These are phyloP conservation scores for human (Homo sapiens) DNA, from an alignment of 2,113 vertebrate genomes.

Conservation along the genomic window DNA sequence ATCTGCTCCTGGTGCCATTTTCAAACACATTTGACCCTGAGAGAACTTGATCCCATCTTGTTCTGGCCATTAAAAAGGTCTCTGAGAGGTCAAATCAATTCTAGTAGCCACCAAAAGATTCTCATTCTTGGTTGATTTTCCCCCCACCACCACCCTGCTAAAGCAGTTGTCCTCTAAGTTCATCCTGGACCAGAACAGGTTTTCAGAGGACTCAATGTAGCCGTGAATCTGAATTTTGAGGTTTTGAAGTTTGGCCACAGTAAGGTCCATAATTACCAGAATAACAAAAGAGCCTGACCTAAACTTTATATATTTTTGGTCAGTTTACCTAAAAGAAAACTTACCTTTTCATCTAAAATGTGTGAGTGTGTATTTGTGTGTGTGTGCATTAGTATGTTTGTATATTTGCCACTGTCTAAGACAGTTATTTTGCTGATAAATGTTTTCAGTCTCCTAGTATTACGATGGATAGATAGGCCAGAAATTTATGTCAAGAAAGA, in stretches of 20 bases:
- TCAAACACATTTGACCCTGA: neutral
- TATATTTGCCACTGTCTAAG: neutral
- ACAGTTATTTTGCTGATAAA: neutral
- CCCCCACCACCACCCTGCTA: accelerated
- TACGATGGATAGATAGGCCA: neutral
- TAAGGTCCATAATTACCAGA: neutral
- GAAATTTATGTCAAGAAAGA: neutral
- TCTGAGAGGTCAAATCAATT: neutral
- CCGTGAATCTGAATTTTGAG: neutral
- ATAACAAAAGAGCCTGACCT: neutral
- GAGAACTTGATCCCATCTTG: neutral
- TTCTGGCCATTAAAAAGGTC: neutral
- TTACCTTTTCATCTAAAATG: neutral
- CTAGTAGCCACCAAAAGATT: neutral
- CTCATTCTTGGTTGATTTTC: neutral
- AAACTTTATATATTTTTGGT: neutral
- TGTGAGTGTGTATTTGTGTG: neutral
- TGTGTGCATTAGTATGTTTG: neutral
- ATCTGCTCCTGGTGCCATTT: neutral
- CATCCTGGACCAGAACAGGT: neutral
- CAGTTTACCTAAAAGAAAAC: conserved; percentile 14
- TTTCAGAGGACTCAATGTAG: neutral
- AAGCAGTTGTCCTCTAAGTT: neutral
- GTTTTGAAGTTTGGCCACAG: neutral
- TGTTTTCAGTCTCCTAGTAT: neutral